These are phyloP conservation scores for Mormyrus proboscirostris DNA, from an alignment of 2,797 vertebrate species.

Conservation along the genomic window DNA sequence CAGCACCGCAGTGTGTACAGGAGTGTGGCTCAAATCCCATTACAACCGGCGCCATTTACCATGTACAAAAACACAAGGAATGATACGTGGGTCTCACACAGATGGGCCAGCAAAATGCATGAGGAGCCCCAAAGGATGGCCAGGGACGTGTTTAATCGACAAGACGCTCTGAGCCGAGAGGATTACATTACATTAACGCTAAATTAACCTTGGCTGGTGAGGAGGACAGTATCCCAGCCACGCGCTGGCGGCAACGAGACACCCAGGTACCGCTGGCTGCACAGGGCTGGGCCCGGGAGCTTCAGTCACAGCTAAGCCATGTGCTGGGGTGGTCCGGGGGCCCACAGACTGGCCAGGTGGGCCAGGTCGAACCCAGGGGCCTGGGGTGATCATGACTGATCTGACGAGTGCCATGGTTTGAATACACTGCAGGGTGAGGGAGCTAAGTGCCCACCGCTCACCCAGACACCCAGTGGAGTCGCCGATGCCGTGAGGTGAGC, in stretches of 20 bases:
- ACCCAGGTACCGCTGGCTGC: background rate
- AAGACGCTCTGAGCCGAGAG: background rate
- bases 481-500: background rate
- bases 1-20: background rate
- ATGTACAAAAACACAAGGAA: background rate
- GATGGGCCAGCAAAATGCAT: background rate
- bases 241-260: background rate
- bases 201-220: slow-evolving; percentile 12
- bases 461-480: background rate
- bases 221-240: background rate
- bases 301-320: background rate
- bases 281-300: background rate
- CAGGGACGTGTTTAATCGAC: background rate
- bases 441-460: background rate
- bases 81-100: background rate
- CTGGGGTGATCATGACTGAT: background rate
- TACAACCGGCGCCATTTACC: background rate
- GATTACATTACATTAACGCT: slow-evolving; percentile 15
- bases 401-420: background rate
- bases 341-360: background rate
- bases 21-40: slow-evolving; percentile 1
- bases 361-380: background rate
- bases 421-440: background rate
- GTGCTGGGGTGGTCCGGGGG: background rate
- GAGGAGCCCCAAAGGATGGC: background rate